phyloP scores from a whole-genome alignment of 2,797 vertebrate species.

The Rhyacichthys aspro region DNA sequence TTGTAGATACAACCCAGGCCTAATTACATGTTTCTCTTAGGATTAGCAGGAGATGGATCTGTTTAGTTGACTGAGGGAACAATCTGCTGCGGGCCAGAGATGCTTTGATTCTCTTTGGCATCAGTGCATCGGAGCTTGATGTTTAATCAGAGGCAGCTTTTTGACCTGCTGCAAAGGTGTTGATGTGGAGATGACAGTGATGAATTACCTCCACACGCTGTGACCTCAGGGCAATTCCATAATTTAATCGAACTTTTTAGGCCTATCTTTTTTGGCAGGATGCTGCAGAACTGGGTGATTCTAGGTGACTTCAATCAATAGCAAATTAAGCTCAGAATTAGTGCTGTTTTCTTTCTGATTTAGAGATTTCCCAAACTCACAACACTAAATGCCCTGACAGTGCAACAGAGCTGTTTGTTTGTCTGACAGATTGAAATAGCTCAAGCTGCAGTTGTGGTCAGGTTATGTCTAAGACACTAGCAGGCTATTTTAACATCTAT shows the following conservation, averaged over 20 bases:
- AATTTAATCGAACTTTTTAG: slow-evolving; percentile 51
- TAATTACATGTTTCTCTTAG: slow-evolving; percentile 27
- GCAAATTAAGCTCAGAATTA: slow-evolving; percentile 35
- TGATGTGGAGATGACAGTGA: slow-evolving; percentile 62
- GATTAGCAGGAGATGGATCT: slow-evolving; percentile 23
- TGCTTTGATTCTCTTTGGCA: slow-evolving; percentile 51
- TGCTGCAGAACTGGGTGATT: slow-evolving; percentile 22
- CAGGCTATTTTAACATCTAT: slow-evolving; percentile 17
- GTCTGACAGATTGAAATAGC: slow-evolving; percentile 13
- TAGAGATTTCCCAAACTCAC: slow-evolving; percentile 5
- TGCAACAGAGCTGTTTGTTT: slow-evolving; percentile 18
- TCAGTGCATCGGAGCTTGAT: slow-evolving; percentile 37
- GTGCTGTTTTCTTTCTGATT: slow-evolving; percentile 2
- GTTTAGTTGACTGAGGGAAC: slow-evolving; percentile 19
- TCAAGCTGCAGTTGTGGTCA: slow-evolving; percentile 29
- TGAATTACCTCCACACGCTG: slow-evolving; percentile 50
- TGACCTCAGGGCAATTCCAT: slow-evolving; percentile 53
- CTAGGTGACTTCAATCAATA: slow-evolving; percentile 47
- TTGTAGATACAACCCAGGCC: slow-evolving; percentile 18
- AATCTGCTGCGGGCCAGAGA: slow-evolving; percentile 38
- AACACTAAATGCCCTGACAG: slow-evolving; percentile 1
- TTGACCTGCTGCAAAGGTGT: slow-evolving; percentile 63
- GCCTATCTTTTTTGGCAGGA: slow-evolving; percentile 45
- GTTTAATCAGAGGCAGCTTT: slow-evolving; percentile 64
- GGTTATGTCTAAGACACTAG: slow-evolving; percentile 40